Evolutionary conservation across 2,113 vertebrate species (phyloP).

Genomic region (Puntigrus tetrazona): DNA sequence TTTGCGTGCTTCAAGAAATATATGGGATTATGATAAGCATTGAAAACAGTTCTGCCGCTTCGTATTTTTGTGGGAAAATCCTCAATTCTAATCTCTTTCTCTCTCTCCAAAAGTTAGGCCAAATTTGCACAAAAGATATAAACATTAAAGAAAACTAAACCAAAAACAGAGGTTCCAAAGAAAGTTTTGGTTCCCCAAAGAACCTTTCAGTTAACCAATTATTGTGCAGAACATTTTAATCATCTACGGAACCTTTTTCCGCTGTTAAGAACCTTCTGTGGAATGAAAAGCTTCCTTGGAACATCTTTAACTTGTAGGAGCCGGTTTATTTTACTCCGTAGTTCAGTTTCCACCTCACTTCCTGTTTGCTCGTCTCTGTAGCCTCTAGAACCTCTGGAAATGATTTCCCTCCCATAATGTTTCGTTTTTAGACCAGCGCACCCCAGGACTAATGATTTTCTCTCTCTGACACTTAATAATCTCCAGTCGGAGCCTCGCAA

Average conservation of each 20-base stretch:
- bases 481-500: slow-evolving; percentile 4
- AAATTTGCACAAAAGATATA: background rate
- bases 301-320: no score
- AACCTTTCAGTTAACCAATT: no score
- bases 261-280: no score
- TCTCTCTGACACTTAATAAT: background rate
- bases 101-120: background rate
- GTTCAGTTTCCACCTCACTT: background rate
- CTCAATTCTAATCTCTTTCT: background rate
- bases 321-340: background rate
- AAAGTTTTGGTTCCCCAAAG: no score
- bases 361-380: slow-evolving; percentile 53
- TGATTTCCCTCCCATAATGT: background rate
- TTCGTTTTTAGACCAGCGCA: slow-evolving; percentile 42
- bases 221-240: no score
- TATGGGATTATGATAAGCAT: background rate
- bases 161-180: no score
- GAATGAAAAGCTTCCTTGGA: no score
- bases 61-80: background rate
- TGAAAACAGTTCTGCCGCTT: no score
- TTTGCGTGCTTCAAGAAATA: background rate
- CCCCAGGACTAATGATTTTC: slow-evolving; percentile 47
- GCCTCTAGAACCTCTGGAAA: slow-evolving; percentile 20
- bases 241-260: no score
- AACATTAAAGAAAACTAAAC: no score